Evolutionary conservation across 2,888 invertebrate species (phyloP).

Genomic region (Limnephilus lunatus): DNA sequence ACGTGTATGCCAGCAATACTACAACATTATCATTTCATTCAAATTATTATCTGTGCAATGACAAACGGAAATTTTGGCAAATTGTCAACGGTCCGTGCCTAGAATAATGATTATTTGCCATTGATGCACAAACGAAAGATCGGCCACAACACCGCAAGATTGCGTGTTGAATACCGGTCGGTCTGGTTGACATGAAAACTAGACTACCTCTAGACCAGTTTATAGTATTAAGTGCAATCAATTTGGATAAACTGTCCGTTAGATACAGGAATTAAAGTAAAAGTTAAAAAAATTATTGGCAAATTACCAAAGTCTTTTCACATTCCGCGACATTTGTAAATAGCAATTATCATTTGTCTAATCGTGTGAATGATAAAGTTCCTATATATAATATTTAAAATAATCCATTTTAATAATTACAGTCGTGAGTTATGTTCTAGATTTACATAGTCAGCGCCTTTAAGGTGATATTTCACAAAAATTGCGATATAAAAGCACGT

Average conservation of each 20-base stretch:
- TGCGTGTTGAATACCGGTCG: background rate
- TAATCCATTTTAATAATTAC: too few relatives aligned
- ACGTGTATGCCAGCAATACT: background rate
- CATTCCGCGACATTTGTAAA: background rate
- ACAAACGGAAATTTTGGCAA: slow-evolving; percentile 2
- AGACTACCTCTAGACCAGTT: background rate
- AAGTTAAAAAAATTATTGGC: too few relatives aligned
- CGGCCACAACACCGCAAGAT: background rate
- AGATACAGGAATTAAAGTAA: too few relatives aligned
- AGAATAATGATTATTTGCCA: background rate
- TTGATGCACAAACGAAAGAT: background rate
- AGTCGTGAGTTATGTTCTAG: too few relatives aligned
- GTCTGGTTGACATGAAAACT: background rate
- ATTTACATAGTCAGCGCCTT: too few relatives aligned
- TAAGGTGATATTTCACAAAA: too few relatives aligned
- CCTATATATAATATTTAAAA: too few relatives aligned
- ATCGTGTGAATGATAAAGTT: background rate
- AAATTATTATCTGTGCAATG: slow-evolving; percentile 2
- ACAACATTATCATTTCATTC: background rate
- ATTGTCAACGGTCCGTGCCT: slow-evolving; percentile 2
- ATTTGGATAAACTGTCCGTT: too few relatives aligned
- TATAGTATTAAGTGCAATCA: too few relatives aligned
- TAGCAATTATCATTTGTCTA: background rate
- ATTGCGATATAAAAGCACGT: too few relatives aligned
- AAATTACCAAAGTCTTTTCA: background rate